Conservation (phyloP, 2,797 vertebrate genomes). For the Mormyrops attenuatus region DNA sequence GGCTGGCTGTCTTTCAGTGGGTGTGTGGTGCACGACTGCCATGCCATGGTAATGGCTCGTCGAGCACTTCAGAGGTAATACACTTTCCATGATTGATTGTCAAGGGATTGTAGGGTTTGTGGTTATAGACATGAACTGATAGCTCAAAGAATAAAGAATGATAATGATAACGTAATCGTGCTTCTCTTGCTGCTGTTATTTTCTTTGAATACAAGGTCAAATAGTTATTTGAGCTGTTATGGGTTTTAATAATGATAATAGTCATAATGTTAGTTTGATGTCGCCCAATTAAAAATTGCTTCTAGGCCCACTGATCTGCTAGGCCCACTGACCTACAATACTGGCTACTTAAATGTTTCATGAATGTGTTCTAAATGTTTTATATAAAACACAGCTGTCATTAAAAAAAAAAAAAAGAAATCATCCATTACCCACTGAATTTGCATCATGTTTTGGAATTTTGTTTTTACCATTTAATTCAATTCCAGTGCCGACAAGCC, state of each 20-base stretch:
- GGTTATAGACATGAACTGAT: neutral
- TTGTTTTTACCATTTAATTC: neutral
- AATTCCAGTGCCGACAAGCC: neutral
- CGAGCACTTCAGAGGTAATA: conserved; percentile 63
- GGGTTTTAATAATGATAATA: neutral
- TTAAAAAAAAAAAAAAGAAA: neutral
- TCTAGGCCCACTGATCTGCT: neutral
- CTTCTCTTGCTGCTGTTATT: neutral
- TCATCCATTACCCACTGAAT: neutral
- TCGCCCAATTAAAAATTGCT: neutral
- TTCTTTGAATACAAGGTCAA: neutral
- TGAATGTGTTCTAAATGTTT: neutral
- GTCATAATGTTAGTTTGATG: neutral
- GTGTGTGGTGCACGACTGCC: conserved; percentile 63
- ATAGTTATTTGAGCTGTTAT: neutral
- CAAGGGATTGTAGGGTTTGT: neutral
- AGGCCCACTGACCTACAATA: neutral
- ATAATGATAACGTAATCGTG: neutral
- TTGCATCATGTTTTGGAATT: neutral
- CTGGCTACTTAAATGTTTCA: neutral
- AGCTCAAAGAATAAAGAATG: neutral
- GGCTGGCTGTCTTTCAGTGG: conserved; percentile 60
- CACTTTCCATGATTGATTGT: neutral
- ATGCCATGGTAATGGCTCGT: conserved; percentile 59
- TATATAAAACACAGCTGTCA: neutral